phyloP scores from a whole-genome alignment of 2,888 invertebrate species.

The Ellobium chinense region DNA sequence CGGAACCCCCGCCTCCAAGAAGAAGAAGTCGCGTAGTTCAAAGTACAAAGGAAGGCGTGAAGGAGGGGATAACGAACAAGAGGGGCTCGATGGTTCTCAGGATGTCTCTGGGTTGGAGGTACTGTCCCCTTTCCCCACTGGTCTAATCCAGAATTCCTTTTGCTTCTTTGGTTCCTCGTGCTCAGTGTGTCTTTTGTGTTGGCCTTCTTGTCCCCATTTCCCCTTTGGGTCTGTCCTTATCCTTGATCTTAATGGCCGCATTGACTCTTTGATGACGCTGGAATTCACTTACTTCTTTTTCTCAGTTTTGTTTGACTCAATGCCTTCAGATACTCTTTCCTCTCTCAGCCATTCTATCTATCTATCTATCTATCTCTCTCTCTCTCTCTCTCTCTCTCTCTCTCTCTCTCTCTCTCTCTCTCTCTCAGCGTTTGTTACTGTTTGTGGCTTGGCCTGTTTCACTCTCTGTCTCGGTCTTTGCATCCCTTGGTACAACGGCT shows the following conservation, averaged over 20 bases:
- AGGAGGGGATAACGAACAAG: constrained; percentile 10
- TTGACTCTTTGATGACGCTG: no score
- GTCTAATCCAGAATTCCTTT: neutral
- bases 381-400: neutral
- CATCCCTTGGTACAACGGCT: neutral
- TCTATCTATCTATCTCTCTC: neutral
- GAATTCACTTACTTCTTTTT: no score
- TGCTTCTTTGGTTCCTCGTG: no score
- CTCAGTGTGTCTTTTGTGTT: no score
- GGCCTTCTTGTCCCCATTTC: no score
- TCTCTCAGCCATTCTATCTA: neutral
- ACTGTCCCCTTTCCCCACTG: no score
- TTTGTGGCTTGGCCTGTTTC: neutral
- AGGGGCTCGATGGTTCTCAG: neutral
- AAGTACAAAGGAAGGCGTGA: constrained; percentile 15
- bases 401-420: neutral
- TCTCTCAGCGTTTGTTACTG: neutral
- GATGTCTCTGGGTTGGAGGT: constrained; percentile 12
- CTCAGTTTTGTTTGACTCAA: neutral
- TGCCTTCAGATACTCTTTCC: neutral
- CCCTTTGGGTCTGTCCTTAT: no score
- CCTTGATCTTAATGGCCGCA: no score
- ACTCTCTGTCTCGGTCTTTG: neutral
- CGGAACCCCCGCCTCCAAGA: constrained; percentile 3
- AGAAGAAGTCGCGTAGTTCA: constrained; percentile 24